Conservation (phyloP, 2,113 vertebrate genomes). For the Tachysurus vachellii region DNA sequence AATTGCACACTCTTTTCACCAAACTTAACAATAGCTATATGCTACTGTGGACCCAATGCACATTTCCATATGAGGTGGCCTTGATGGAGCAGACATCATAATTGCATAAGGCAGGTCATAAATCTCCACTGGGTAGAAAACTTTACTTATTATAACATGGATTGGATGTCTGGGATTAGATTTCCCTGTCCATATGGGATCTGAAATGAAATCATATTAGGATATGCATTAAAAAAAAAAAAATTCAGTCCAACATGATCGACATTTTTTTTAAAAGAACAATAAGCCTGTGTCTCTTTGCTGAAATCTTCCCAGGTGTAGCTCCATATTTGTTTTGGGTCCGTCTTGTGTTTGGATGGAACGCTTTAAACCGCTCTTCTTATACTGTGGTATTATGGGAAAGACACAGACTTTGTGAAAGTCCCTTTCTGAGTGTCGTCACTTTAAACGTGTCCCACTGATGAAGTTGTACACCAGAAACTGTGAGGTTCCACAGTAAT, state of each 20-base stretch:
- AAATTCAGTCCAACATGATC: background rate
- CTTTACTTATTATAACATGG: background rate
- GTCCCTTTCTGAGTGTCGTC: slow-evolving; percentile 46
- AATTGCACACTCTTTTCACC: slow-evolving; percentile 42
- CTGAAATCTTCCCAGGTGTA: background rate
- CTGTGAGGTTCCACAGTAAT: slow-evolving; percentile 92
- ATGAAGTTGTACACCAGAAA: slow-evolving; percentile 99
- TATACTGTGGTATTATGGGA: slow-evolving; percentile 13
- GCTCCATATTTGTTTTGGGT: background rate
- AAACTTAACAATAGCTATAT: slow-evolving; percentile 11
- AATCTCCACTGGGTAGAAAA: slow-evolving; percentile 7
- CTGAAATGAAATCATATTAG: slow-evolving; percentile 4
- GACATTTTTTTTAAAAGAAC: slow-evolving; percentile 3
- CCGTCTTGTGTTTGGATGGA: slow-evolving; percentile 24
- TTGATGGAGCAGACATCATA: slow-evolving; percentile 15
- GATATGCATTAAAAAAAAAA: background rate
- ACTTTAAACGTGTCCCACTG: slow-evolving; percentile 71
- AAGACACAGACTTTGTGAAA: background rate
- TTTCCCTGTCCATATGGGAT: background rate
- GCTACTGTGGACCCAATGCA: slow-evolving; percentile 38
- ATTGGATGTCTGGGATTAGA: background rate
- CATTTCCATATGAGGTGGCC: slow-evolving; percentile 18
- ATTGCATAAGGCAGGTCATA: slow-evolving; percentile 31
- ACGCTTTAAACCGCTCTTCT: slow-evolving; percentile 22
- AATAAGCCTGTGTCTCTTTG: background rate